phyloP scores from a whole-genome alignment of 2,797 vertebrate genomes.

The Anniella stebbinsi region DNA sequence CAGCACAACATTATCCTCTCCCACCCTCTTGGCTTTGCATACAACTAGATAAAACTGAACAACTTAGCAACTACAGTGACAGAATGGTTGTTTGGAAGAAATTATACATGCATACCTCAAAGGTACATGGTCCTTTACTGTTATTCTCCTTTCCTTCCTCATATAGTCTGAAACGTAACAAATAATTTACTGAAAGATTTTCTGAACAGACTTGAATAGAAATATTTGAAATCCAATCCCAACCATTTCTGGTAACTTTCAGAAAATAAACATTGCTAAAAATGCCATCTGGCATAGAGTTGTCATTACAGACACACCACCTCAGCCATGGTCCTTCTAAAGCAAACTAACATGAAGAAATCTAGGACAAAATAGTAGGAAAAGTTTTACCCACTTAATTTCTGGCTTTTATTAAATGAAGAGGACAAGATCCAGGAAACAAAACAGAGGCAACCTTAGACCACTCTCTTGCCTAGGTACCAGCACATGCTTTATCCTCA shows the following conservation, averaged over 20 bases:
- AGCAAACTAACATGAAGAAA: not conserved
- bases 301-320: not conserved
- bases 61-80: not conserved
- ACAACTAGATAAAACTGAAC: not conserved
- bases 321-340: not conserved
- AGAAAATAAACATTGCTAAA: not conserved
- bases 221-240: not conserved
- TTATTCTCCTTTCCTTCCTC: constrained; percentile 68
- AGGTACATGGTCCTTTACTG: constrained; percentile 54
- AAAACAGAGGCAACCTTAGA: not conserved
- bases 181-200: not conserved
- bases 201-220: not conserved
- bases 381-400: not conserved
- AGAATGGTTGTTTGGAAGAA: constrained; percentile 31
- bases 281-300: not conserved
- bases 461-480: not conserved
- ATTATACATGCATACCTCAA: constrained; percentile 74
- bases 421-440: not conserved
- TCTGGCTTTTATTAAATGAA: not conserved
- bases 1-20: not conserved
- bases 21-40: no score
- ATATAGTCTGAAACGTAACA: constrained; percentile 67
- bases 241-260: not conserved
- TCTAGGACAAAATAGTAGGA: not conserved
- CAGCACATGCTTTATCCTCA: not conserved